Conservation (phyloP, 2,797 vertebrate species). For the Centroberyx gerrardi region DNA sequence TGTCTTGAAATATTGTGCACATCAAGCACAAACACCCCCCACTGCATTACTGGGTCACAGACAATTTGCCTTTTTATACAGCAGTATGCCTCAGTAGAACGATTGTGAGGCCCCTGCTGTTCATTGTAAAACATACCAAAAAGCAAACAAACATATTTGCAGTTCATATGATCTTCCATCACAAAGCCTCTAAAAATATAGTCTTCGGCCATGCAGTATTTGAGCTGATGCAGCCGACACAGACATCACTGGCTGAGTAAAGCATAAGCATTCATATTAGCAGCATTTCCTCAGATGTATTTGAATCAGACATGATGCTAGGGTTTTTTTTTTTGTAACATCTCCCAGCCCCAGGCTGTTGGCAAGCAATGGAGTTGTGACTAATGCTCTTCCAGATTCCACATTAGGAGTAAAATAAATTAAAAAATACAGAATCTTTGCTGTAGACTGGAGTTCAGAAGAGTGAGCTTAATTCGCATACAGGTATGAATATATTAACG, state of each 20-base stretch:
- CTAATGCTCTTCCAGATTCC: constrained; percentile 65
- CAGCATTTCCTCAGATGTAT: constrained; percentile 64
- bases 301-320: constrained; percentile 77
- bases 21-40: constrained; percentile 38
- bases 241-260: constrained; percentile 55
- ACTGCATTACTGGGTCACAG: constrained; percentile 46
- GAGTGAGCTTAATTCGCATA: constrained; percentile 40
- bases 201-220: constrained; percentile 54
- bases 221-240: constrained; percentile 64
- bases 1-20: constrained; percentile 38
- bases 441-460: constrained; percentile 23
- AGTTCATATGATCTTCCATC: constrained; percentile 58
- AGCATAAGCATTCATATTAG: constrained; percentile 55
- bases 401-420: constrained; percentile 40
- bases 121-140: constrained; percentile 27
- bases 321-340: constrained; percentile 74
- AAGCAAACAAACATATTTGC: constrained; percentile 42
- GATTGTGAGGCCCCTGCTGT: constrained; percentile 35
- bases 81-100: constrained; percentile 43
- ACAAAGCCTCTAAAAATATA: constrained; percentile 61
- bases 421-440: constrained; percentile 17
- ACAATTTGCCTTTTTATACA: constrained; percentile 50
- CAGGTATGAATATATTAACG: constrained; percentile 17
- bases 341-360: constrained; percentile 63
- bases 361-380: constrained; percentile 67